phyloP scores from a whole-genome alignment of 2,888 invertebrate species.

The Thecocarcelia acutangulata region DNA sequence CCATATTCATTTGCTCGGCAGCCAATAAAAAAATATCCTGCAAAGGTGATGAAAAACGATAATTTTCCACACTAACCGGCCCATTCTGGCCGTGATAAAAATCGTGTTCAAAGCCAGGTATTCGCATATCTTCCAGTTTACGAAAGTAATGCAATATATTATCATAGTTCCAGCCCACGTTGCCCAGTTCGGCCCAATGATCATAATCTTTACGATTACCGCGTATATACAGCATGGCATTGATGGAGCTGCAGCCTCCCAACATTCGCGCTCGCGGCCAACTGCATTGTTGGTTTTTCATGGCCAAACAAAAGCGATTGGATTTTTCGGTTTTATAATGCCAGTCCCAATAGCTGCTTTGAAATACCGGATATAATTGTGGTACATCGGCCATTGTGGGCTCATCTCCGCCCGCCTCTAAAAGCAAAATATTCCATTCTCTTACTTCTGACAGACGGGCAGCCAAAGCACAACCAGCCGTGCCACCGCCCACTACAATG shows the following conservation, averaged over 20 bases:
- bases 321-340: slow-evolving; percentile 89
- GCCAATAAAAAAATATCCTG: slow-evolving; percentile 87
- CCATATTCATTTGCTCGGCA: slow-evolving; percentile 85
- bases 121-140: slow-evolving; percentile 90
- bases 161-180: slow-evolving; percentile 89
- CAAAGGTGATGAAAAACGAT: slow-evolving; percentile 87
- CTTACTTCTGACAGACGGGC: slow-evolving; percentile 89
- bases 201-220: slow-evolving; percentile 93
- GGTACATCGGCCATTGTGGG: slow-evolving; percentile 88
- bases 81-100: slow-evolving; percentile 89
- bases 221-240: slow-evolving; percentile 94
- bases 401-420: slow-evolving; percentile 91
- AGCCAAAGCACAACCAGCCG: slow-evolving; percentile 91
- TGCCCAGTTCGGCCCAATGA: slow-evolving; percentile 89
- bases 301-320: slow-evolving; percentile 85
- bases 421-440: slow-evolving; percentile 87
- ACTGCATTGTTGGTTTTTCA: slow-evolving; percentile 85
- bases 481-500: slow-evolving; percentile 90
- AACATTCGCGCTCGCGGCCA: slow-evolving; percentile 91
- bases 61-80: slow-evolving; percentile 88
- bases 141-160: slow-evolving; percentile 89
- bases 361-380: slow-evolving; percentile 86
- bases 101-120: slow-evolving; percentile 81
- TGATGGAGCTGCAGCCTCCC: slow-evolving; percentile 91
- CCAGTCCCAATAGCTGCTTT: slow-evolving; percentile 90